Conservation (phyloP, 30 jellyfish, hydroid and myxozoan species). For the Pelagia noctiluca region DNA sequence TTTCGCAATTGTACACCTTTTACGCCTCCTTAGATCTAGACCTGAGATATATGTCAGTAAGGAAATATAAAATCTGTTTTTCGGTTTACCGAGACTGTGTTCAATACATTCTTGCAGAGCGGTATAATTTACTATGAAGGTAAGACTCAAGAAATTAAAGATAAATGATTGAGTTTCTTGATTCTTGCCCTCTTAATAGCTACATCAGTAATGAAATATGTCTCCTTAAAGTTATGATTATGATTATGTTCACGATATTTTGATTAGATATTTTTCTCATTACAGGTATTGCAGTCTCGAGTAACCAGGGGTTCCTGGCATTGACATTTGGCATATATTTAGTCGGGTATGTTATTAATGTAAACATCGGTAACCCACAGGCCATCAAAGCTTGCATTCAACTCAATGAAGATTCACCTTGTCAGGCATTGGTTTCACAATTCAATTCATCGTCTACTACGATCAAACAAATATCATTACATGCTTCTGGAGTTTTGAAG, state of each 20-base stretch:
- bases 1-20: too few relatives aligned
- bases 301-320: conserved; percentile 11
- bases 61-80: too few relatives aligned
- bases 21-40: too few relatives aligned
- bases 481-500: conserved; percentile 49
- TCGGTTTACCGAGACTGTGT: too few relatives aligned
- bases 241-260: not conserved
- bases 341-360: conserved; percentile 31
- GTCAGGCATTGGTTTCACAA: conserved; percentile 56
- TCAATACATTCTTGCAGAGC: not conserved
- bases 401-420: conserved; percentile 1
- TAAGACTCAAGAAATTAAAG: too few relatives aligned
- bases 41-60: too few relatives aligned
- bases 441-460: conserved; percentile 13
- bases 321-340: conserved; percentile 27
- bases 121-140: not conserved
- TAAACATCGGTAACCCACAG: not conserved
- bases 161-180: too few relatives aligned
- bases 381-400: conserved; percentile 23
- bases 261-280: not conserved
- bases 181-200: not conserved
- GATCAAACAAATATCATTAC: conserved; percentile 9
- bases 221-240: not conserved
- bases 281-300: not conserved
- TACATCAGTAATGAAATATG: not conserved